These are phyloP conservation scores for Eutolmus rufibarbis DNA, from an alignment of 2,888 invertebrate species.

Conservation along the genomic window DNA sequence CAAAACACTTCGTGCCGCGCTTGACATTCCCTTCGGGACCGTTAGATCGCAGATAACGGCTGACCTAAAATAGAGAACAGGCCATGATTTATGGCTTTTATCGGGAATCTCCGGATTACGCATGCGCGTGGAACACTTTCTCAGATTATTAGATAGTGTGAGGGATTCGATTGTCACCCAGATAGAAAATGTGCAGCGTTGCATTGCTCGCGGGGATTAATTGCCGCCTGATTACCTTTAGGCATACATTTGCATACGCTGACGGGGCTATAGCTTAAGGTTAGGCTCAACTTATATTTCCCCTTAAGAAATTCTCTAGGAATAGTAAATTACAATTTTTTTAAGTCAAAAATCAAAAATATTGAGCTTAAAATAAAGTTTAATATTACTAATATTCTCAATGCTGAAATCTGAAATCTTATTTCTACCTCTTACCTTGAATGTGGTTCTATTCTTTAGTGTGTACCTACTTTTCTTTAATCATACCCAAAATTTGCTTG, in stretches of 20 bases:
- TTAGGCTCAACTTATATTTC: no score
- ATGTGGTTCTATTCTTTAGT: no score
- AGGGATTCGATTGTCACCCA: not conserved
- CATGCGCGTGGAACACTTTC: constrained; percentile 20
- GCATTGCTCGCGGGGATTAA: not conserved
- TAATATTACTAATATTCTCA: no score
- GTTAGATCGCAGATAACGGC: not conserved
- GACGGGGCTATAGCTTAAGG: no score
- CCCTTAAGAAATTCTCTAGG: no score
- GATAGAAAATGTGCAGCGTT: not conserved
- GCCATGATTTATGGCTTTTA: constrained; percentile 1
- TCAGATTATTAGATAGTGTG: not conserved
- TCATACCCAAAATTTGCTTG: no score
- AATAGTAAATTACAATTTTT: no score
- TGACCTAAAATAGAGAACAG: constrained; percentile 13
- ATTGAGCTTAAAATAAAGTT: no score
- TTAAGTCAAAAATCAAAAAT: no score
- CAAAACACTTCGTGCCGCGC: not conserved
- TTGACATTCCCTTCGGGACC: not conserved
- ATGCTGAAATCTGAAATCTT: no score
- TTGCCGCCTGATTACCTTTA: not conserved
- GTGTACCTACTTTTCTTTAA: no score
- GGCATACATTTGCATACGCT: not conserved
- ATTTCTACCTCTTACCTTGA: no score
- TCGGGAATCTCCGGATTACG: not conserved